A percentile compares a stretch with the other conserved stretches of the same genome.
Conservation (phyloP, 2,888 invertebrate species). For the Callyntrura guangdongensis region DNA sequence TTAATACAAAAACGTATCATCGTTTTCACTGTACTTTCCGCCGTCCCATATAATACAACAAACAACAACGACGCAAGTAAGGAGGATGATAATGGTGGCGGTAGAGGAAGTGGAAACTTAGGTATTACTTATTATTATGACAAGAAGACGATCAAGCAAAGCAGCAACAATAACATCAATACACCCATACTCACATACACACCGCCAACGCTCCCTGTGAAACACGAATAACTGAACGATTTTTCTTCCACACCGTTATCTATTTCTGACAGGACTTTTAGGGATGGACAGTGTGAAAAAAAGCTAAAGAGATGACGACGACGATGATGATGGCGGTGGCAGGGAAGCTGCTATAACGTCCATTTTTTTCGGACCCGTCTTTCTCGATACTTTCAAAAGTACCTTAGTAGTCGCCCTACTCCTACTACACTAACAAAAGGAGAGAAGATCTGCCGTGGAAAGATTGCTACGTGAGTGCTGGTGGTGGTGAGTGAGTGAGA, state of each 20-base stretch:
- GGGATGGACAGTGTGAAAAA: conserved; percentile 67
- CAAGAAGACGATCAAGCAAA: conserved; percentile 79
- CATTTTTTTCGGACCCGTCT: conserved; percentile 19
- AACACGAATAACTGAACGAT: conserved; percentile 82
- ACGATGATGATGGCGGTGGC: conserved; percentile 34
- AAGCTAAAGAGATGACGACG: conserved; percentile 14
- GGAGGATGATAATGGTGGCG: conserved; percentile 35
- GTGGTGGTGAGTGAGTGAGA: conserved; percentile 6
- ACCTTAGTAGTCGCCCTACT: conserved; percentile 35
- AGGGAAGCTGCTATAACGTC: not conserved
- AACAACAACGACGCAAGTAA: not conserved
- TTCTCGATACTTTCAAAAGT: conserved; percentile 55
- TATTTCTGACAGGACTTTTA: conserved; percentile 84
- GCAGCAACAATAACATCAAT: conserved; percentile 58
- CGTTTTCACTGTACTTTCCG: conserved; percentile 11
- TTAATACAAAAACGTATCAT: conserved; percentile 66
- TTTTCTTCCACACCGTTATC: conserved; percentile 85
- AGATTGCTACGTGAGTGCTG: conserved; percentile 51
- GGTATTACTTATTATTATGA: conserved; percentile 83
- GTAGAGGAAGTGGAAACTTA: conserved; percentile 79
- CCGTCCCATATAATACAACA: not conserved
- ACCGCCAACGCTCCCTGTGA: conserved; percentile 50
- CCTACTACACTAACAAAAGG: not conserved
- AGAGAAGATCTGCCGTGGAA: conserved; percentile 48
- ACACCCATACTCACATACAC: conserved; percentile 4